Percentiles rank a stretch among this genome's conserved stretches.
Conservation (phyloP, 2,797 vertebrate species). For the Pristis pectinata region DNA sequence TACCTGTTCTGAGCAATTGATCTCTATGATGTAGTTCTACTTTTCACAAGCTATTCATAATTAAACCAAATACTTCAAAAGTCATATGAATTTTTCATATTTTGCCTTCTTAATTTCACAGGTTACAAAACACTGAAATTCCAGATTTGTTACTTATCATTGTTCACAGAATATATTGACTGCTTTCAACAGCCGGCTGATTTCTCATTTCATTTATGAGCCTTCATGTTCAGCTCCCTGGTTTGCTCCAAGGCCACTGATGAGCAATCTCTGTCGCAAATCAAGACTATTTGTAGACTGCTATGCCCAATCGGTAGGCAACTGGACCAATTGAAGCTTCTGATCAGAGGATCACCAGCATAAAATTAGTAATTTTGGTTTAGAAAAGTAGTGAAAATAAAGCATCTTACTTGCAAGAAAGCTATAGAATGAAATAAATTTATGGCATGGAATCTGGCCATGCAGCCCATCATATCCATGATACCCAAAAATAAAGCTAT, state of each 20-base stretch:
- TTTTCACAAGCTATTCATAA: conserved; percentile 20
- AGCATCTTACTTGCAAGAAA: too few species aligned
- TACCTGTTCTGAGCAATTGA: background rate
- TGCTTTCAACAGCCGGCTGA: background rate
- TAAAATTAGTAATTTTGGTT: background rate
- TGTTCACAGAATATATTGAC: background rate
- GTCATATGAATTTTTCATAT: background rate
- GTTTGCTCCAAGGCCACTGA: background rate
- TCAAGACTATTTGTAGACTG: background rate
- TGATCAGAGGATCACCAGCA: too few species aligned
- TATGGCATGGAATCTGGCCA: too few species aligned
- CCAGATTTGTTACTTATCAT: background rate
- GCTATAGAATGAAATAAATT: too few species aligned
- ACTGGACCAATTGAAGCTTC: background rate
- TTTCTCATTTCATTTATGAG: background rate
- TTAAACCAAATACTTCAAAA: background rate
- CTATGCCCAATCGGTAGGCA: background rate
- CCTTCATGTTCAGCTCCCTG: background rate
- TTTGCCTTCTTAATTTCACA: background rate
- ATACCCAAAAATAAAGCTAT: too few species aligned
- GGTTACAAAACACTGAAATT: background rate
- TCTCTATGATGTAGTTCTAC: background rate
- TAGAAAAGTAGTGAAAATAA: too few species aligned
- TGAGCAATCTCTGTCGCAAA: background rate
- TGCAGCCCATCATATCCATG: too few species aligned